These are phyloP conservation scores for Oscheius sp. DNA, from an alignment of 1,140 invertebrate species.

Conservation along the genomic window DNA sequence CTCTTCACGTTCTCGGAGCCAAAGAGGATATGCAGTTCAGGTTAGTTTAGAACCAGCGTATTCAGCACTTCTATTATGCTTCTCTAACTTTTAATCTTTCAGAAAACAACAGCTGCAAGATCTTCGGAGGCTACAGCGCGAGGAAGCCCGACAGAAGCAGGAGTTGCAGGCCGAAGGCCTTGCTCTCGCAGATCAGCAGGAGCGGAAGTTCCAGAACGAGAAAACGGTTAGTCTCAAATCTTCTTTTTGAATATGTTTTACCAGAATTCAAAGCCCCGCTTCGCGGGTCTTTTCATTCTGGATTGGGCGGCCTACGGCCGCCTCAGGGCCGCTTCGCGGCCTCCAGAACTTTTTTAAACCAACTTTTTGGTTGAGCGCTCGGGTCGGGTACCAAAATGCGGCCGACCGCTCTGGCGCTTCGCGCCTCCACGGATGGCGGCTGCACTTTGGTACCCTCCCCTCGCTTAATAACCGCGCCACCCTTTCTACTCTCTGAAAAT, in stretches of 20 bases:
- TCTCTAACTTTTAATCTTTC: background rate
- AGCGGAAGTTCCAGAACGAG: constrained; percentile 50
- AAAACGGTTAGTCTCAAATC: constrained; percentile 38
- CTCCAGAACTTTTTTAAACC: background rate
- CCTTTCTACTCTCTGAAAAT: no score
- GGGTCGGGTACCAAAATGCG: no score
- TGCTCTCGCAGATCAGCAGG: constrained; percentile 42
- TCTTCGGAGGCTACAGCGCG: constrained; percentile 55
- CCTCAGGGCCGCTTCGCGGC: no score
- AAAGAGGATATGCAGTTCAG: constrained; percentile 54
- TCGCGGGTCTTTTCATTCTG: no score
- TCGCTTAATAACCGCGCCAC: no score
- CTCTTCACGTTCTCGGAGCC: constrained; percentile 55
- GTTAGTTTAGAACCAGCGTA: constrained; percentile 35
- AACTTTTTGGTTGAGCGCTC: background rate
- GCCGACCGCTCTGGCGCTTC: no score
- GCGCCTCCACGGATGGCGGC: no score
- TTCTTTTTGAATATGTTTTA: background rate
- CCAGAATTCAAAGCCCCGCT: no score
- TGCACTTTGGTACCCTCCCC: no score
- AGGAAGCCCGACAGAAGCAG: constrained; percentile 52
- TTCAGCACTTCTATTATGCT: no score
- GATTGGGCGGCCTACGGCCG: no score
- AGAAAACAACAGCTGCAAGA: constrained; percentile 58
- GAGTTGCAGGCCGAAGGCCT: constrained; percentile 33